Evolutionary conservation across 2,113 vertebrate species (phyloP).

Genomic region (Ciconia boyciana): DNA sequence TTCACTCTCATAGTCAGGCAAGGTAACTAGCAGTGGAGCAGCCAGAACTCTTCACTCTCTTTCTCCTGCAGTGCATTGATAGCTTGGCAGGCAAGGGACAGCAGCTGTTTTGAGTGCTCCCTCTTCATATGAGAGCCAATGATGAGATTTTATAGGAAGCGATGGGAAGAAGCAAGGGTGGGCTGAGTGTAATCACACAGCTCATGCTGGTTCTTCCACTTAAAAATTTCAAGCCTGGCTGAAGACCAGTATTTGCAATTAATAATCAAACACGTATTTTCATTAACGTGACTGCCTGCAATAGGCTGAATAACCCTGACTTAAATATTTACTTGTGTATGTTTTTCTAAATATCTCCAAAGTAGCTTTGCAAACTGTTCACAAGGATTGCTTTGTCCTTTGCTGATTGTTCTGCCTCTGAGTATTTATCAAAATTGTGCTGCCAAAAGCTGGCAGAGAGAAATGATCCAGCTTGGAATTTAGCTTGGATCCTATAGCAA

Average conservation of each 20-base stretch:
- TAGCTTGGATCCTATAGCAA: conserved; percentile 32
- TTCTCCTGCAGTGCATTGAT: not conserved
- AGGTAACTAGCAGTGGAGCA: not conserved
- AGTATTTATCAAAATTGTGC: conserved; percentile 5
- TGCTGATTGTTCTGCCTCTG: conserved; percentile 5
- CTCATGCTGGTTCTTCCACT: not conserved
- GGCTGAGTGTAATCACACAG: not conserved
- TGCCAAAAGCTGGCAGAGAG: conserved; percentile 30
- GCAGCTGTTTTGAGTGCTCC: conserved; percentile 22
- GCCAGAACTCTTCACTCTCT: not conserved
- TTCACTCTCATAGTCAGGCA: not conserved
- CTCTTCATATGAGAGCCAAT: not conserved
- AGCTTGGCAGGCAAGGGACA: not conserved
- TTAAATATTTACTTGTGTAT: conserved; percentile 25
- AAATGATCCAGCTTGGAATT: conserved; percentile 23
- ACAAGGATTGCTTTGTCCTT: not conserved
- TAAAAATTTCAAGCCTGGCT: not conserved
- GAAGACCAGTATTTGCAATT: conserved; percentile 3
- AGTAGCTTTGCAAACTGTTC: conserved; percentile 5
- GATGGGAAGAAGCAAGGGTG: conserved; percentile 6
- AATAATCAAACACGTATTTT: not conserved
- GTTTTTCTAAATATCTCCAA: not conserved
- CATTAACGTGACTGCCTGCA: not conserved
- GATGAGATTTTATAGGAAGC: conserved; percentile 5
- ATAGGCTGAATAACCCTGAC: not conserved